A percentile compares a stretch with the other conserved stretches of the same genome.
phyloP scores from a whole-genome alignment of 2,888 invertebrate species.

The Mesoligia furuncula region DNA sequence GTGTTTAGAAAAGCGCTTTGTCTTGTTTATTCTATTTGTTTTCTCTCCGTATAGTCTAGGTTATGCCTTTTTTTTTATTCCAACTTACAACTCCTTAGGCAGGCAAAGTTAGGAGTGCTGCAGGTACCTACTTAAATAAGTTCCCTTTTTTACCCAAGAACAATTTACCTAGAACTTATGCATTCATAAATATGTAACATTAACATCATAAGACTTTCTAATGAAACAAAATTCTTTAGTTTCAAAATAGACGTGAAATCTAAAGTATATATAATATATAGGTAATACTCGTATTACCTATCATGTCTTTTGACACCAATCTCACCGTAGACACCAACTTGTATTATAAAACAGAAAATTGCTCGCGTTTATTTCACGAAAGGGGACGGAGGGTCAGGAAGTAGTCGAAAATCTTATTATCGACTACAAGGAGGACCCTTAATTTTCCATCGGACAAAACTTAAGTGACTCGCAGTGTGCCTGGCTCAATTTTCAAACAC shows the following conservation, averaged over 20 bases:
- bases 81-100: background rate
- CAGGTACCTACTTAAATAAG: background rate
- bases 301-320: background rate
- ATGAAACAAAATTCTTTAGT: background rate
- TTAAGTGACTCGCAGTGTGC: constrained; percentile 47
- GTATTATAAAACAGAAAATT: constrained; percentile 38
- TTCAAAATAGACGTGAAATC: background rate
- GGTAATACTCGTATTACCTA: too few species aligned
- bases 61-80: background rate
- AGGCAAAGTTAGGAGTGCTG: background rate
- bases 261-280: too few species aligned
- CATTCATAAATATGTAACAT: background rate
- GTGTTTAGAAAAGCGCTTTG: background rate
- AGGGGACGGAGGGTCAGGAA: constrained; percentile 61
- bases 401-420: constrained; percentile 71
- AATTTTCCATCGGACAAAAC: constrained; percentile 65
- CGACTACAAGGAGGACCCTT: constrained; percentile 66
- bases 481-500: constrained; percentile 40
- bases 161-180: background rate
- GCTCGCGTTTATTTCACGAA: constrained; percentile 33
- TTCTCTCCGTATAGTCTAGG: background rate
- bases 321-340: background rate
- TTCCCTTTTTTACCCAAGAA: background rate
- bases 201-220: background rate
- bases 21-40: background rate